These are phyloP conservation scores for Anagrus nilaparvatae DNA, from an alignment of 1,140 invertebrate species.

Conservation along the genomic window DNA sequence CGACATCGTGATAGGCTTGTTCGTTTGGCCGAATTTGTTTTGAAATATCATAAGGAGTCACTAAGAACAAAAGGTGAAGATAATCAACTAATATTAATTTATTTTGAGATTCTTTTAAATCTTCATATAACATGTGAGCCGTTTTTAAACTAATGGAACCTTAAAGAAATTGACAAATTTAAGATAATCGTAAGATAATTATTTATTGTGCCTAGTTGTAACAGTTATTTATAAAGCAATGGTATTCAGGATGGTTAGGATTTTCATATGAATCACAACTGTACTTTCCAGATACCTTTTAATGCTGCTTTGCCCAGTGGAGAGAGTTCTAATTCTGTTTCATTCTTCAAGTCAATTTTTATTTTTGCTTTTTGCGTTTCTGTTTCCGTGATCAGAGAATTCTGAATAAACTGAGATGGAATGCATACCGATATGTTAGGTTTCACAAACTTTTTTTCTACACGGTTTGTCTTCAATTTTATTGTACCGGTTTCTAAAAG, in stretches of 20 bases:
- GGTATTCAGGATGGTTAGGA: too few species aligned
- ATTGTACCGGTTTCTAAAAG: slow-evolving; percentile 51
- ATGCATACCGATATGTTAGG: too few species aligned
- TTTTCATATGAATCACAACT: too few species aligned
- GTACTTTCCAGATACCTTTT: slow-evolving; percentile 71
- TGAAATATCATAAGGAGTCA: slow-evolving; percentile 64
- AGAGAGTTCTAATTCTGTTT: slow-evolving; percentile 51
- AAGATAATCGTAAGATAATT: too few species aligned
- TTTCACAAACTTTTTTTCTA: too few species aligned
- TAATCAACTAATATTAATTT: slow-evolving; percentile 59
- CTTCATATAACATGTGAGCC: slow-evolving; percentile 56
- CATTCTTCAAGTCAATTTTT: slow-evolving; percentile 28
- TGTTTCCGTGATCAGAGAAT: too few species aligned
- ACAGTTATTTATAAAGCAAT: too few species aligned
- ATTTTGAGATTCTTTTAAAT: slow-evolving; percentile 58
- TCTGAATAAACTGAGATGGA: too few species aligned
- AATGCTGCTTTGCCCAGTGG: slow-evolving; percentile 69
- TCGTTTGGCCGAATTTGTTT: slow-evolving; percentile 47
- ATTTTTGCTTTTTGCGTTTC: slow-evolving; percentile 23
- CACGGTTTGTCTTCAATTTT: too few species aligned
- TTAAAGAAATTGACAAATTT: too few species aligned
- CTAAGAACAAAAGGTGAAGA: slow-evolving; percentile 69
- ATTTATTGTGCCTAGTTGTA: too few species aligned
- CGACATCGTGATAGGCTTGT: slow-evolving; percentile 51
- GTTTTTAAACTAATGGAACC: slow-evolving; percentile 59